Evolutionary conservation across 2,113 vertebrate species (phyloP).

Genomic region (Tragelaphus strepsiceros): DNA sequence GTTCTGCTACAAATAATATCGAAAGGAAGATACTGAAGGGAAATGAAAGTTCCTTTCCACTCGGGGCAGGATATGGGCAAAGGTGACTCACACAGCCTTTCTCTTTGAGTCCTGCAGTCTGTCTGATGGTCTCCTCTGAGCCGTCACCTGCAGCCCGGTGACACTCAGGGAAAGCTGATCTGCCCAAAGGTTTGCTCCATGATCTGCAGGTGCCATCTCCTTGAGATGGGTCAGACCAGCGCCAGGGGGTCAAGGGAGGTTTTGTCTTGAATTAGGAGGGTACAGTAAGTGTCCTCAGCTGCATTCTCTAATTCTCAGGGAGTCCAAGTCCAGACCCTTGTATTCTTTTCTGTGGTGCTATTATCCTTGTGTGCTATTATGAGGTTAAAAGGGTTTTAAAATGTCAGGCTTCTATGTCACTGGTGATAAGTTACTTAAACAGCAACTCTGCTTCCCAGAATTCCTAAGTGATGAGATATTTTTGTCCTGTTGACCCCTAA

Average conservation of each 20-base stretch:
- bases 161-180: background rate
- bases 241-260: background rate
- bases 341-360: background rate
- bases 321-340: constrained; percentile 2
- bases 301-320: constrained; percentile 13
- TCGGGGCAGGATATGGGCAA: background rate
- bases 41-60: background rate
- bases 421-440: constrained; percentile 54
- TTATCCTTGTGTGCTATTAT: constrained; percentile 36
- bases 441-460: constrained; percentile 47
- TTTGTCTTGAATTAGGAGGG: background rate
- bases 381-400: constrained; percentile 64
- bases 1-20: background rate
- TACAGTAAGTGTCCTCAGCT: background rate
- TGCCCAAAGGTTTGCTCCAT: background rate
- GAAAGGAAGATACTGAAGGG: background rate
- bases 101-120: background rate
- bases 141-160: background rate
- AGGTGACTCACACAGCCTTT: background rate
- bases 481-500: constrained; percentile 18
- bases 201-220: background rate
- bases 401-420: constrained; percentile 48
- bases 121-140: background rate
- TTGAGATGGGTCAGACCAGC: background rate
- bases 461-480: constrained; percentile 39